phyloP scores from a whole-genome alignment of 2,888 invertebrate species.

The Ophion ellenae region DNA sequence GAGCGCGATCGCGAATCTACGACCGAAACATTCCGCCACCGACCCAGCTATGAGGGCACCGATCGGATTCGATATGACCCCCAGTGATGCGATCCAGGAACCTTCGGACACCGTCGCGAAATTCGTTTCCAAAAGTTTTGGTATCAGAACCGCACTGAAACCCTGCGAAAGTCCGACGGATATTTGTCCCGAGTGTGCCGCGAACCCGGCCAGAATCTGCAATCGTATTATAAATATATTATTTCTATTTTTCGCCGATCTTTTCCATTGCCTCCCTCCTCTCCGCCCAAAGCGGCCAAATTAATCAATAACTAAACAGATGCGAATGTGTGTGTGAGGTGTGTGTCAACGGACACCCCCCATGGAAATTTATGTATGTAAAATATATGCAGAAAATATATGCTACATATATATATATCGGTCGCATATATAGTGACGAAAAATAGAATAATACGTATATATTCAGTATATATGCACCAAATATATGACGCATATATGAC shows the following conservation, averaged over 20 bases:
- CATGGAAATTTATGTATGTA: too few relatives aligned
- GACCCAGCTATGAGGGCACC: slow-evolving; percentile 89
- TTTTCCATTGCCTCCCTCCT: neutral
- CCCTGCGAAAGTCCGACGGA: slow-evolving; percentile 91
- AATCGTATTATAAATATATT: slow-evolving; percentile 67
- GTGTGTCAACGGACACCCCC: too few relatives aligned
- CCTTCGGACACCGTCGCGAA: slow-evolving; percentile 87
- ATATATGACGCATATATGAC: too few relatives aligned
- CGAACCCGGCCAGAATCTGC: slow-evolving; percentile 89
- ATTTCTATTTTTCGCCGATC: neutral
- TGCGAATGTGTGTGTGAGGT: too few relatives aligned
- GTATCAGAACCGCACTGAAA: slow-evolving; percentile 90
- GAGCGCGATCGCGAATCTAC: slow-evolving; percentile 87
- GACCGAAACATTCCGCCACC: slow-evolving; percentile 88
- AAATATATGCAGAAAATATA: too few relatives aligned
- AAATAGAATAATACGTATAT: too few relatives aligned
- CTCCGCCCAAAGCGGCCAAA: neutral
- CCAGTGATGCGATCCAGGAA: slow-evolving; percentile 90
- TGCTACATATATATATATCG: too few relatives aligned
- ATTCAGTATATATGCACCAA: too few relatives aligned
- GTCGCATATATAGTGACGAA: too few relatives aligned
- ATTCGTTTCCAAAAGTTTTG: slow-evolving; percentile 87
- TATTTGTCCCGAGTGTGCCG: slow-evolving; percentile 90
- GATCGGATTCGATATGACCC: slow-evolving; percentile 89
- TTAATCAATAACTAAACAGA: too few relatives aligned